Base-by-base conservation (phyloP, 1,140 invertebrate genomes). In the Eumeta japonica region DNA sequence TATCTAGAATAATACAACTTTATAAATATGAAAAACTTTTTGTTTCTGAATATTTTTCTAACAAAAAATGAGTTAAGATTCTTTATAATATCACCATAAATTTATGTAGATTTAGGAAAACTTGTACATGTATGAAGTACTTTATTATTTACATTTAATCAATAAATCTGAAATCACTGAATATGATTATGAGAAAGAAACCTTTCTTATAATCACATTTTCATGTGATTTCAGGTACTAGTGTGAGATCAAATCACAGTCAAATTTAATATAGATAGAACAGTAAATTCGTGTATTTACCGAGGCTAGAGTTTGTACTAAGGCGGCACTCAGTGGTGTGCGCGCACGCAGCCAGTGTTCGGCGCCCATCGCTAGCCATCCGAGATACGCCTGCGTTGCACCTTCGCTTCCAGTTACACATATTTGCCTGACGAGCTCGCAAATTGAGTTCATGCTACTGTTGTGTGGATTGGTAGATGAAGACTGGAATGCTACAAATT, bases 391-490 rank as follows among this genome's bases (percentile, higher is more conserved):
- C 45, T 50, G 39, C 44, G 48, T 43, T 40, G 58, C 42, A 43
- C 51, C 52, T 71, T 73, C 43, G 64, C 76, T 10, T 59, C 64
- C 55, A 80, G 77, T 45, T 76, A 80, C 83, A 46, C 89, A 91
- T 13, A 92, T 70, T 55, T 88, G 83, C 48, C 86, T 87, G 12
- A 92, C 70, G 28, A 92, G 73, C 70, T 89, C 88, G 45, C 90
- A 87, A 11, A 90, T 85, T 16, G 87, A 84, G 54, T 89, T 86
- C 36, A 81, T 62, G 13, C 77, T 76, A 48, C 55, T 50, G 45
- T 45, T 47, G 15, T 40, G 39, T 30, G 44, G 52, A 13, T 41
- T 46, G 15, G 33, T 37, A 17, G 35, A 32, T 15, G 53, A 36
- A 18, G 40, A 37, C 29, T 70, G 63, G 50, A 68, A 72, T 19